Evolutionary conservation across 1,140 invertebrate species (phyloP).

Genomic region (Brachionus asplanchnoidis): DNA sequence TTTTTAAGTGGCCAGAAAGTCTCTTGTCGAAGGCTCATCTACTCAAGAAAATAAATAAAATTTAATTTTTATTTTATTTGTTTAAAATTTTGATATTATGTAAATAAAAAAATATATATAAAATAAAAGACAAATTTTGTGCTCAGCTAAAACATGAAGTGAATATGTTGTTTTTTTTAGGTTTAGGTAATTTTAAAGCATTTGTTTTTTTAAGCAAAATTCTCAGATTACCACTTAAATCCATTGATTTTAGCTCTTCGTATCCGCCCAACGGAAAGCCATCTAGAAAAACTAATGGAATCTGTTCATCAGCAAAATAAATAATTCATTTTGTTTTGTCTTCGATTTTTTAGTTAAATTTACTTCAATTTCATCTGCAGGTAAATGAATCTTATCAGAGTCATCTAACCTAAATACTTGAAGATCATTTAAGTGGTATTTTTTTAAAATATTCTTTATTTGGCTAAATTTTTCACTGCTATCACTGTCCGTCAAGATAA

Average conservation of each 20-base stretch:
- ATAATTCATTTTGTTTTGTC: not conserved
- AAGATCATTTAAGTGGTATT: not conserved
- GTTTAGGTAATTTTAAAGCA: not conserved
- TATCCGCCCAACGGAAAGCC: not conserved
- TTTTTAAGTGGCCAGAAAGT: conserved; percentile 1
- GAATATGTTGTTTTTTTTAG: not conserved
- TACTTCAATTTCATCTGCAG: not conserved
- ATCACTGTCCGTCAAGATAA: not conserved
- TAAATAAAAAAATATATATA: not conserved
- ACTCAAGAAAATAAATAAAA: conserved; percentile 24
- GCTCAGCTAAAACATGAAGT: not conserved
- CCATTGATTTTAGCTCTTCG: not conserved
- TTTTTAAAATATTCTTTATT: conserved; percentile 17
- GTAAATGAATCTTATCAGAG: not conserved
- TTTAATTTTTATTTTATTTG: conserved; percentile 26
- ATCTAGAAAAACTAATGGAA: not conserved
- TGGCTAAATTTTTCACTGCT: not conserved
- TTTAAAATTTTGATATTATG: not conserved
- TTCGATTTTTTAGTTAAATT: not conserved
- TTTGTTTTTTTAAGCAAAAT: not conserved
- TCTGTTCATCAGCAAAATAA: not conserved
- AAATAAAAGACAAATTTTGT: not conserved
- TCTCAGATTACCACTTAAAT: conserved; percentile 12
- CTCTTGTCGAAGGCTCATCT: not conserved
- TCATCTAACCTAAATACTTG: not conserved